phyloP scores from a whole-genome alignment of 2,888 invertebrate species.

The Drosophila antonietae region DNA sequence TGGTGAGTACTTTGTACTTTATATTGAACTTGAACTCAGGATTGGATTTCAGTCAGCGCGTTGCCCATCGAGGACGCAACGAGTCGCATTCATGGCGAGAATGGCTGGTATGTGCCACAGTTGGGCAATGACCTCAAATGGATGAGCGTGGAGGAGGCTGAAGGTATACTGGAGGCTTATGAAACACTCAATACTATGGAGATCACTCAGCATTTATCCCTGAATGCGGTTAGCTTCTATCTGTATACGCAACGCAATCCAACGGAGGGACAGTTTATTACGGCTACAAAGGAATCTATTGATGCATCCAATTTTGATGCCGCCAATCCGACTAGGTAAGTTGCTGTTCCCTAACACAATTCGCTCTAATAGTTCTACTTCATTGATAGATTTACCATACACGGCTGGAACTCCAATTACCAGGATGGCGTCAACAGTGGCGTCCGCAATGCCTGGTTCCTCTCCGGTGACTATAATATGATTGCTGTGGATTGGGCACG shows the following conservation, averaged over 20 bases:
- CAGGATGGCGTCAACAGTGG: constrained; percentile 81
- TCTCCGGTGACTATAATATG: constrained; percentile 86
- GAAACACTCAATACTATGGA: constrained; percentile 38
- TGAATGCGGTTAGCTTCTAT: constrained; percentile 66
- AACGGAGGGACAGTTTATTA: constrained; percentile 46
- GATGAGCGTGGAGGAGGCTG: constrained; percentile 50
- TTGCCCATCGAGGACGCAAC: constrained; percentile 47
- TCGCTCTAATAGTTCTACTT: background rate
- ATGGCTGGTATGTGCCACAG: constrained; percentile 74
- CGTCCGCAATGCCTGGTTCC: constrained; percentile 85
- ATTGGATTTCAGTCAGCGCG: constrained; percentile 34
- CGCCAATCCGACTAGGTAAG: constrained; percentile 55
- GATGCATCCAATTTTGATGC: constrained; percentile 60
- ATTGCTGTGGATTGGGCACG: constrained; percentile 87
- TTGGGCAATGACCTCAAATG: constrained; percentile 50
- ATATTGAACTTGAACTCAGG: background rate
- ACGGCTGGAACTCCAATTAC: constrained; percentile 87
- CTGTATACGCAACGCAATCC: constrained; percentile 74
- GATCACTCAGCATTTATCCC: constrained; percentile 32
- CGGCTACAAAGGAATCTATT: constrained; percentile 43
- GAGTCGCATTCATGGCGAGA: constrained; percentile 46
- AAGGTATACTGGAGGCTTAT: constrained; percentile 36
- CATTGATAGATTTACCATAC: constrained; percentile 83
- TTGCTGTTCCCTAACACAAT: too few relatives aligned
- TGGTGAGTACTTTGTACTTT: constrained; percentile 50